Evolutionary conservation across 1,140 invertebrate genomes (phyloP).

Genomic region (Mycetomoellerius zeteki): DNA sequence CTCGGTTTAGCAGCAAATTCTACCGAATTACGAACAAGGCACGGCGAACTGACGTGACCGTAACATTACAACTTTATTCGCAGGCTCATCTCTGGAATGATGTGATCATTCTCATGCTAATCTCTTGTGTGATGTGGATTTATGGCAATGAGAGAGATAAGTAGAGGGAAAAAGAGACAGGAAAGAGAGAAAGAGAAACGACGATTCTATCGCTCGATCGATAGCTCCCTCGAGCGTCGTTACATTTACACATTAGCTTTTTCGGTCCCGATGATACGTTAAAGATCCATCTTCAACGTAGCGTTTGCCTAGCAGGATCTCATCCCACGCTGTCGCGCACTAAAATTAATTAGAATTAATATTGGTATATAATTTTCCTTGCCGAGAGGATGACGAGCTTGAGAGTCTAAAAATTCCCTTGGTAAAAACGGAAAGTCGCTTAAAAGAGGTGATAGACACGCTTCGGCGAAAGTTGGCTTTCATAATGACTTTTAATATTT

Average conservation of each 20-base stretch:
- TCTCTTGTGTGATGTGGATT: constrained; percentile 1
- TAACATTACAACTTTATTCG: constrained; percentile 40
- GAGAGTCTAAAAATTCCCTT: not conserved
- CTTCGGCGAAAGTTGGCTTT: not conserved
- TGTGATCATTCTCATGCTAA: constrained; percentile 7
- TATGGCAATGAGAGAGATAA: not conserved
- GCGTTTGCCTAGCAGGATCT: not conserved
- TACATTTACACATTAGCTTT: constrained; percentile 8
- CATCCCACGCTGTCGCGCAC: not conserved
- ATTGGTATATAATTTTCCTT: constrained; percentile 17
- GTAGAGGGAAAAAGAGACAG: not conserved
- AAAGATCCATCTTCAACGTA: constrained; percentile 1
- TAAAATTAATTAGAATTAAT: constrained; percentile 59
- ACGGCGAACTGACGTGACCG: constrained; percentile 1
- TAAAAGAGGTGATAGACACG: not conserved
- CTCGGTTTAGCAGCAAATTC: constrained; percentile 41
- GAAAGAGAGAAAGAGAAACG: not conserved
- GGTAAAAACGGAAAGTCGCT: not conserved
- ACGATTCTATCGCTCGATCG: not conserved
- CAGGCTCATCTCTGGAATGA: not conserved
- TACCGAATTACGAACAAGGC: constrained; percentile 43
- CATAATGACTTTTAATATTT: constrained; percentile 46
- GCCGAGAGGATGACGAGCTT: not conserved
- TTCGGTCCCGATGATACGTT: not conserved
- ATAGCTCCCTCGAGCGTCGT: constrained; percentile 8